Evolutionary conservation across 1,140 invertebrate species (phyloP), one percentile per base, ranked within the genome.

Genomic region (Bombus fervidus): DNA sequence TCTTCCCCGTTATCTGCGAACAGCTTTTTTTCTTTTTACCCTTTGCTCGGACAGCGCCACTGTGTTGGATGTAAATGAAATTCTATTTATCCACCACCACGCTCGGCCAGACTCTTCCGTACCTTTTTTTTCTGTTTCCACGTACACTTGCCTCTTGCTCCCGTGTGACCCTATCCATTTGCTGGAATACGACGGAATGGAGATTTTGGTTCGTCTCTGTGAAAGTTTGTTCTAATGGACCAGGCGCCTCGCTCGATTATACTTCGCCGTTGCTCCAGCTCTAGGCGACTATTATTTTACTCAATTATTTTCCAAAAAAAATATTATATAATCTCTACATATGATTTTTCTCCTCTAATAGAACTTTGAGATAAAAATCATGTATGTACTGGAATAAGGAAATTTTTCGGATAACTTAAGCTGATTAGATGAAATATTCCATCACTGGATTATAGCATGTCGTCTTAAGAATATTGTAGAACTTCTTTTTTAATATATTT

Each of bases 11-110:
- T 71, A 39, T 66, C 57, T 53, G 34, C 64, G 1, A n/a, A n/a
- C 1, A 25, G 53, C 15, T 72, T n/a, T 47, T 76, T 66, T 57
- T n/a, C 12, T 4, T 53, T 41, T 75, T 57, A 59, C 34, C 47
- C 75, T 41, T 81, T 41, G 15, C 34, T 66, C 71, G 71, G 25
- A 39, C 31, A n/a, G 43, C 43, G 18, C 8, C 31, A 12, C 53
- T 71, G 53, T 47, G 83, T 62, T 80, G 39, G 76, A 80, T 80
- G 83, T 85, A 85, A 85, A 85, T 85, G 57, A 85, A 71, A 85
- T 71, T 79, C 76, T 80, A 85, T 80, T 79, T 79, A 80, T 80
- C 83, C 83, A 80, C 53, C 62, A 28, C 25, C 78, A n/a, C 68
- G 59, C 25, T 64, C 59, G 25, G 4, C 41, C 12, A 43, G 59